Evolutionary conservation across 2,113 vertebrate species (phyloP), one percentile per base, ranked within the genome.

Genomic region (Phrynocephalus versicolor): DNA sequence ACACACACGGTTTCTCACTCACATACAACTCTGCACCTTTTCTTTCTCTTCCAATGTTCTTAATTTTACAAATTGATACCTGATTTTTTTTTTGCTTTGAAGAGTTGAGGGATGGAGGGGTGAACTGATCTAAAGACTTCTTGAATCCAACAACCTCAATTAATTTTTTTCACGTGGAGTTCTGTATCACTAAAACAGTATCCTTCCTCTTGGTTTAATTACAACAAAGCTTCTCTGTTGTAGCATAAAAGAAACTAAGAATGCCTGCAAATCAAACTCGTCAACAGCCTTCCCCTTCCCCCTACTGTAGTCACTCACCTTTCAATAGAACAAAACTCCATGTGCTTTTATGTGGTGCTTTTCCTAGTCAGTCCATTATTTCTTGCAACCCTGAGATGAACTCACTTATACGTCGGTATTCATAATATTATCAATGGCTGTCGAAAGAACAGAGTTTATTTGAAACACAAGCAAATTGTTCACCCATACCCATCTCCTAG

Each of bases 21-120:
- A 27, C 15, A 64, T 15, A 15, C 30, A 87, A 81, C 86, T 83
- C 19, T 58, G 74, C 18, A 64, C 55, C 16, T n/a, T 60, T 60
- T 62, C 33, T 60, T 37, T 41, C 69, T 3, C 58, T 82, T 72
- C 45, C 35, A 73, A 13, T 27, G 80, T 83, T 81, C 14, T 81
- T 45, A 12, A 81, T 89, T 90, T 55, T 83, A 69, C 35, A 4
- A 84, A 37, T 72, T 91, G 78, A 74, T 71, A 5, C 55, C 30
- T 27, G 21, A 89, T 70, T 19, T 33, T n/a, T 13, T 70, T 19
- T 33, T n/a, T 13, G 81, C 9, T 81, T 69, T 81, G 64, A 83
- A 69, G 85, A 81, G 70, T 85, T 82, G 74, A 58, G 2, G 67
- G 41, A 1, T 21, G 9, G 30, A 21, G 67, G 19, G 14, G 69